Conservation (phyloP, 2,888 invertebrate genomes). For the Agriotes lineatus region DNA sequence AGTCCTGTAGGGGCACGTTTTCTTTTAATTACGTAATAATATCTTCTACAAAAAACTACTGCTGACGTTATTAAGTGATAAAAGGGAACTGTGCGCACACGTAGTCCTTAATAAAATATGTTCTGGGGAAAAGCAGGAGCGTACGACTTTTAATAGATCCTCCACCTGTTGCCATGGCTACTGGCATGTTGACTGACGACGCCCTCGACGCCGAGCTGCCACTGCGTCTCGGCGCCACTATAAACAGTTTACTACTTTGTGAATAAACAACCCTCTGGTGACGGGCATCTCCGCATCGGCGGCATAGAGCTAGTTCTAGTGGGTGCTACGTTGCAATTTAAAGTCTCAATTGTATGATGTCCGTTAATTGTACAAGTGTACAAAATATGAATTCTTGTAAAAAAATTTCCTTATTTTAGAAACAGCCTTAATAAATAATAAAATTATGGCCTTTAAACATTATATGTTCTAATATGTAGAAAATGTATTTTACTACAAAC, state of each 20-base stretch:
- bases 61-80: slow-evolving; percentile 27
- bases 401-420: no score
- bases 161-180: slow-evolving; percentile 37
- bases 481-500: no score
- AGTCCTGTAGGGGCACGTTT: neutral
- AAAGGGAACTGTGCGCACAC: slow-evolving; percentile 7
- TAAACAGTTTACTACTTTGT: slow-evolving; percentile 33
- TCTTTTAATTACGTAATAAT: slow-evolving; percentile 18
- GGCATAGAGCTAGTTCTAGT: neutral
- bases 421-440: no score
- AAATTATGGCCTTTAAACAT: no score
- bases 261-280: slow-evolving; percentile 19
- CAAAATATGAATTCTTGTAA: no score
- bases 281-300: neutral
- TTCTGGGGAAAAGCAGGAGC: slow-evolving; percentile 26
- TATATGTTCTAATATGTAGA: no score
- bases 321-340: neutral
- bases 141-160: slow-evolving; percentile 32
- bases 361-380: no score
- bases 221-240: slow-evolving; percentile 37
- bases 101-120: slow-evolving; percentile 24
- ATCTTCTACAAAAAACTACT: neutral
- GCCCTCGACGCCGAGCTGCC: slow-evolving; percentile 29
- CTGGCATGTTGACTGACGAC: slow-evolving; percentile 27
- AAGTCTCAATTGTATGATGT: neutral